Evolutionary conservation across 1,140 invertebrate genomes (phyloP), one percentile per base, ranked within the genome.

Genomic region (Macrostomum lignano): DNA sequence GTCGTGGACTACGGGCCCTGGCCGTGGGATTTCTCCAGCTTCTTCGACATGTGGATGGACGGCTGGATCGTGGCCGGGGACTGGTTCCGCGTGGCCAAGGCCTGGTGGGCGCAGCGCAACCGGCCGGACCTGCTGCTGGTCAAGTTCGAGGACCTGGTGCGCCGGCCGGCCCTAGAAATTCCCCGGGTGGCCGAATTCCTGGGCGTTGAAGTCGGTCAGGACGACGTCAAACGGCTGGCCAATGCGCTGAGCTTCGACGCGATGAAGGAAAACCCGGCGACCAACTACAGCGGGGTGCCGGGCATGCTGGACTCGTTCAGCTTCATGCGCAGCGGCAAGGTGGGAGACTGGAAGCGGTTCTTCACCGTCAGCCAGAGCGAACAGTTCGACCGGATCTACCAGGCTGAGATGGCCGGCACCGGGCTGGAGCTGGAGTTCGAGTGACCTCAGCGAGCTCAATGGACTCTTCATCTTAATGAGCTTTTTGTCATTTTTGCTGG

Each of bases 41-140:
- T 33, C 26, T 33, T 33, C 17, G 19, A 33, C 7, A 33, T 11
- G 19, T 33, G 32, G 32, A 21, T 33, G 9, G 32, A 33, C 11
- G 32, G 32, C 5, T 33, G 32, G 9, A 33, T 33, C 10, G 19
- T 11, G 14, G 19, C 14, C 14, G 32, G 32, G 5, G 32, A 33
- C 19, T 33, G 19, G 15, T 28, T 28, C 9, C 14, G 19, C 19
- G 4, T 7, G 15, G 19, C 15, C 9, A 14, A 15, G 3, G 26
- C 15, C 7, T 28, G 19, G 9, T n/a, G 11, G 20, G 26, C 10
- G 17, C 26, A 13, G 26, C 15, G 3, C 19, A 17, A 17, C 19
- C 14, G 26, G 7, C 19, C 5, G 26, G 19, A 28, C 15, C 17
- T 21, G 4, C 14, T 25, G 26, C 14, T 33, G 6, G 6, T 33